A percentile compares a stretch with the other conserved stretches of the same genome.
phyloP scores from a whole-genome alignment of 2,888 invertebrate genomes.

The Calliphora vomitoria region DNA sequence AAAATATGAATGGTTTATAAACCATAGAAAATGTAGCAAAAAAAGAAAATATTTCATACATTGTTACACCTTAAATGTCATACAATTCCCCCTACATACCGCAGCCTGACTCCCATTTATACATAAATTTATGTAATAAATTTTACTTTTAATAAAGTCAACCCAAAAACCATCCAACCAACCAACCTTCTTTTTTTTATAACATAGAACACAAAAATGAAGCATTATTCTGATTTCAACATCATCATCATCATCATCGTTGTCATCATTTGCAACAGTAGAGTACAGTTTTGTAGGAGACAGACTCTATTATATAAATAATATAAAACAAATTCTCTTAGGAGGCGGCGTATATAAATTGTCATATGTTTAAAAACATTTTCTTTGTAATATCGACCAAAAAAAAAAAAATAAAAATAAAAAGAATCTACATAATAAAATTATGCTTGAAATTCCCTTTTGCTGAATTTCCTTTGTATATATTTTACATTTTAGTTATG shows the following conservation, averaged over 20 bases:
- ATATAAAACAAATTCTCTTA: slow-evolving; percentile 28
- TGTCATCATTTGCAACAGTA: not conserved
- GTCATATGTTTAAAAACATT: slow-evolving; percentile 51
- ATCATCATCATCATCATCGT: not conserved
- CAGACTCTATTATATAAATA: slow-evolving; percentile 1
- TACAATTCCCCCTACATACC: not conserved
- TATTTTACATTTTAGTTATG: not conserved
- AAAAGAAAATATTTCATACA: not conserved
- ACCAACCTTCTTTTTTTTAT: slow-evolving; percentile 21
- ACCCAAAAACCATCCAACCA: slow-evolving; percentile 9
- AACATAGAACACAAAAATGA: not conserved
- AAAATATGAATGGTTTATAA: not conserved
- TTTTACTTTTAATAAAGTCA: slow-evolving; percentile 55
- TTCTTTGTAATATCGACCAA: slow-evolving; percentile 16
- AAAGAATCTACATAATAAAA: slow-evolving; percentile 52
- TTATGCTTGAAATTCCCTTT: slow-evolving; percentile 18
- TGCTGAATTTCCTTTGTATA: not conserved
- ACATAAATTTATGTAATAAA: slow-evolving; percentile 22
- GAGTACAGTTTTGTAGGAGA: not conserved
- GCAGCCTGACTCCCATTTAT: not conserved
- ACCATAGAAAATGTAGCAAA: slow-evolving; percentile 1
- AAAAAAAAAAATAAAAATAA: not conserved
- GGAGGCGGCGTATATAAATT: slow-evolving; percentile 30
- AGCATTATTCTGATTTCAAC: not conserved
- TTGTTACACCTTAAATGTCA: slow-evolving; percentile 18